A percentile compares a stretch with the other conserved stretches of the same genome.
These are phyloP conservation scores for Malurus alboscapulatus DNA, from an alignment of 2,113 vertebrate genomes.

Conservation along the genomic window DNA sequence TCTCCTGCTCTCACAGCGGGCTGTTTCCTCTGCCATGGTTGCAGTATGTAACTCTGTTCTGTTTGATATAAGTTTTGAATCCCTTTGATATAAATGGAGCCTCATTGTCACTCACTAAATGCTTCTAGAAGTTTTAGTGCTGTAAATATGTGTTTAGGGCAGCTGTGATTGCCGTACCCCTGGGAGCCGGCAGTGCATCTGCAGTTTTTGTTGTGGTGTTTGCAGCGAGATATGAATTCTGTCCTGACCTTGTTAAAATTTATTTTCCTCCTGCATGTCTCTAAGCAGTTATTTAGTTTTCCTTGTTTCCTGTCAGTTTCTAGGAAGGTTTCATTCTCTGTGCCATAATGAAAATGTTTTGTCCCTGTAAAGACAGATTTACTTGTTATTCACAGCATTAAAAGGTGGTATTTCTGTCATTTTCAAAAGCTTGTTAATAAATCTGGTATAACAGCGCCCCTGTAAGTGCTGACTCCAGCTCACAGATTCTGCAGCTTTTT, in stretches of 20 bases:
- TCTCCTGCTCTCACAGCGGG: neutral
- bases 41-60: neutral
- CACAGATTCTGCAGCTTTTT: neutral
- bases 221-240: neutral
- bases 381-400: conserved; percentile 20
- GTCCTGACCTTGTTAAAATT: conserved; percentile 39
- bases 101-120: neutral
- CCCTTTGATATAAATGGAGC: neutral
- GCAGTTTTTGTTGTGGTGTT: neutral
- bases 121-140: neutral
- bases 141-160: neutral
- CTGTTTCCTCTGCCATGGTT: neutral
- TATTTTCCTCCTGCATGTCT: conserved; percentile 8
- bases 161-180: neutral
- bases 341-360: conserved; percentile 42
- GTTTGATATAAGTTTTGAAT: neutral
- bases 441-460: neutral
- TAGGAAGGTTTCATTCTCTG: conserved; percentile 22
- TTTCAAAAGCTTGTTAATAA: conserved; percentile 45
- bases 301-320: neutral
- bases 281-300: conserved; percentile 38
- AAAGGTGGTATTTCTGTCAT: conserved; percentile 38
- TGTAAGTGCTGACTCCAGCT: neutral
- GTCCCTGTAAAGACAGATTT: conserved; percentile 25
- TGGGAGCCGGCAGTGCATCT: neutral